These are phyloP conservation scores for Mylabris phalerata DNA, from an alignment of 1,140 invertebrate species.

Conservation along the genomic window DNA sequence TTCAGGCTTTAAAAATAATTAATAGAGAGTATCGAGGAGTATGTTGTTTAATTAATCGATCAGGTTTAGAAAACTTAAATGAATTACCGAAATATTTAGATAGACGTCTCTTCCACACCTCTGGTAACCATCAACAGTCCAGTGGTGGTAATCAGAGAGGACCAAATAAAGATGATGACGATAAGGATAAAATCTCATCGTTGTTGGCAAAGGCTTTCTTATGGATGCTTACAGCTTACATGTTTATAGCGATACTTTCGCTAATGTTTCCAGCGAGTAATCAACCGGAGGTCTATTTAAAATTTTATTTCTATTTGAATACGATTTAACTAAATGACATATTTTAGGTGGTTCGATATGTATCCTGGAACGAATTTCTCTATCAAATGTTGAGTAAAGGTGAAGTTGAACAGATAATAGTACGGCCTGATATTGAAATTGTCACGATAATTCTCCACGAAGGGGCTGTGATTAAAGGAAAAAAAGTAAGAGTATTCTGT, in stretches of 20 bases:
- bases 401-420: constrained; percentile 82
- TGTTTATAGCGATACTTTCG: constrained; percentile 63
- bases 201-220: constrained; percentile 64
- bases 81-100: constrained; percentile 34
- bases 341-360: constrained; percentile 54
- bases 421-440: constrained; percentile 74
- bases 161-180: constrained; percentile 46
- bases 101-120: constrained; percentile 21
- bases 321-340: neutral
- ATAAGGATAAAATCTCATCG: constrained; percentile 58
- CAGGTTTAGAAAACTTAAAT: constrained; percentile 38
- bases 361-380: constrained; percentile 94
- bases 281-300: constrained; percentile 57
- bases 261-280: constrained; percentile 62
- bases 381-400: constrained; percentile 88
- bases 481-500: constrained; percentile 46
- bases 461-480: constrained; percentile 82
- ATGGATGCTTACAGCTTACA: constrained; percentile 68
- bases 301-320: neutral
- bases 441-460: constrained; percentile 77
- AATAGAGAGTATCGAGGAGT: constrained; percentile 46
- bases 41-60: constrained; percentile 37
- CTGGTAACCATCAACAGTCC: constrained; percentile 28
- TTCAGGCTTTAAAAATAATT: constrained; percentile 33
- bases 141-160: constrained; percentile 29